A percentile compares a stretch with the other conserved stretches of the same genome.
Conservation (phyloP, 2,888 invertebrate genomes). For the Zhuqinia jingwanae region DNA sequence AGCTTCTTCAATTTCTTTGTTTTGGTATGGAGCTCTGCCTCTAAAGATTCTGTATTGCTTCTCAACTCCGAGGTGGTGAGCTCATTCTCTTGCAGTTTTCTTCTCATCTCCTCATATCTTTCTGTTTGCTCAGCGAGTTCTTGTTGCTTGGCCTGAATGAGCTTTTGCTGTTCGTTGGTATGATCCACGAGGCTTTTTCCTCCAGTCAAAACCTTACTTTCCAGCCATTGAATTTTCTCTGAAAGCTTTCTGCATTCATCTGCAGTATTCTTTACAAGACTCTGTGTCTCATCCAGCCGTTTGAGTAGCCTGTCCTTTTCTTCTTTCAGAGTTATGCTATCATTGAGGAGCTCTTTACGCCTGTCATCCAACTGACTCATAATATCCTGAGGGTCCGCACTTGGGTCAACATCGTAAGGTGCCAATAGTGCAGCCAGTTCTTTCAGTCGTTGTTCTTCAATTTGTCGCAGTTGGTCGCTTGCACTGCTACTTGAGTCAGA, state of each 20-base stretch:
- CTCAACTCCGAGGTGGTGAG: constrained; percentile 94
- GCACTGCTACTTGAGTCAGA: constrained; percentile 69
- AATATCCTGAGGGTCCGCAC: constrained; percentile 77
- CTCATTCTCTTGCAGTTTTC: constrained; percentile 95
- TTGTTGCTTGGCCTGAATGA: constrained; percentile 90
- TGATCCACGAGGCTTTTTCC: constrained; percentile 97
- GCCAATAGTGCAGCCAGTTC: constrained; percentile 76
- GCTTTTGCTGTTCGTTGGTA: constrained; percentile 95
- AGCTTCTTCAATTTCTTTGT: constrained; percentile 96
- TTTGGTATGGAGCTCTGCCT: constrained; percentile 98
- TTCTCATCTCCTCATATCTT: constrained; percentile 92
- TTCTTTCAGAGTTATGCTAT: constrained; percentile 82
- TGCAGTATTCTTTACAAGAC: constrained; percentile 81
- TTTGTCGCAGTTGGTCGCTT: constrained; percentile 69
- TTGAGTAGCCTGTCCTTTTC: constrained; percentile 83
- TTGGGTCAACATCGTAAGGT: constrained; percentile 77
- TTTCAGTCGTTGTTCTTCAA: constrained; percentile 75
- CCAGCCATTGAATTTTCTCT: constrained; percentile 90
- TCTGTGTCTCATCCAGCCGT: constrained; percentile 86
- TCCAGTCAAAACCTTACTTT: constrained; percentile 96
- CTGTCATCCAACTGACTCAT: constrained; percentile 77
- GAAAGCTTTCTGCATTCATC: constrained; percentile 84
- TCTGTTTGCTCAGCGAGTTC: constrained; percentile 95
- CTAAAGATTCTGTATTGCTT: constrained; percentile 94
- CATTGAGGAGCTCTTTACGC: constrained; percentile 79